Evolutionary conservation across 2,888 invertebrate species (phyloP), one percentile per base, ranked within the genome.

Genomic region (Pristionchus japonicus): DNA sequence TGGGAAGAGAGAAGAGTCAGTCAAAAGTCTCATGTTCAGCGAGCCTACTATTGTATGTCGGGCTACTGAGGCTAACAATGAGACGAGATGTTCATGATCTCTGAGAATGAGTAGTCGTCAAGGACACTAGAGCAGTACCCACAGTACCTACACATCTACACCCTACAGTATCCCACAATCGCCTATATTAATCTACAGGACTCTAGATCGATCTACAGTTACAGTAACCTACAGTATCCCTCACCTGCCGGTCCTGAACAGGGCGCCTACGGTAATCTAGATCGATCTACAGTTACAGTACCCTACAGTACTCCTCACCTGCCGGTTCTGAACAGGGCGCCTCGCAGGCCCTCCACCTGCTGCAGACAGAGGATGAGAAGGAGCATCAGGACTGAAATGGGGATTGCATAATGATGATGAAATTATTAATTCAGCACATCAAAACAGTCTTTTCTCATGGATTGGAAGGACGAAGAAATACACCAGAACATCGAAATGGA

Each of bases 241-340:
- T n/a, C n/a, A n/a, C 61, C n/a, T 61, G 27, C 2, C 27, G 7
- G 64, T 64, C 23, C 31, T n/a, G n/a, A 23, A 85, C 23, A 85
- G 85, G 1, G 85, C 85, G 11, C 27, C 13, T 31, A n/a, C n/a
- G n/a, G n/a, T n/a, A n/a, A n/a, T n/a, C n/a, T n/a, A n/a, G n/a
- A n/a, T 43, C 43, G 11, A 11, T 43, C 43, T 43, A 43, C 43
- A n/a, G 43, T 9, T 43, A 43, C 7, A 11, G 7, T 43, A 43
- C 43, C 43, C n/a, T 64, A 64, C 27, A n/a, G 31, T 64, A 67
- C 6, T 40, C 27, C 15, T 83, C 82, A 85, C 85, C 85, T 85
- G 17, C 85, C 85, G 43, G 85, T 85, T 64, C 85, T 23, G 85
- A 85, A 85, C 23, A 85, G 85, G 1, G 85, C 85, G 11, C 85